These are phyloP conservation scores for Campylomormyrus numenius DNA, from an alignment of 2,113 vertebrate genomes.

Conservation along the genomic window DNA sequence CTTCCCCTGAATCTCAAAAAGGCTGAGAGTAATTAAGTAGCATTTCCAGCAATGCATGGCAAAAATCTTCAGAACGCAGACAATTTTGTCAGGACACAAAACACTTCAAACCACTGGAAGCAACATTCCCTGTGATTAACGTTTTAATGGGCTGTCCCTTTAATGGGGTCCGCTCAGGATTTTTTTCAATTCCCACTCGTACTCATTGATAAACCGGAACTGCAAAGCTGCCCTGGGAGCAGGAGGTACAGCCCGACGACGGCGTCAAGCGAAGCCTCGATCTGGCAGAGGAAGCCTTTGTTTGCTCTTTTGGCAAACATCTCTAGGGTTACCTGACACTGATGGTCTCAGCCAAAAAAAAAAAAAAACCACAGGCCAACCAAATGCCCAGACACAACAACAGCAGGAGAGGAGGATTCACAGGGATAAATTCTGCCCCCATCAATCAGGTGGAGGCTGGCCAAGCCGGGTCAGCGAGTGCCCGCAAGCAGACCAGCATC, in stretches of 20 bases:
- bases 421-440: constrained; percentile 62
- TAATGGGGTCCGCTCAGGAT: background rate
- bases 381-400: background rate
- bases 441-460: constrained; percentile 50
- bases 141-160: background rate
- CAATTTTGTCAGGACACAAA: background rate
- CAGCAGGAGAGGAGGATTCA: background rate
- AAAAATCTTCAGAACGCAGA: background rate
- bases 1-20: background rate
- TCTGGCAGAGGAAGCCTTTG: background rate
- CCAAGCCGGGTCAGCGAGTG: background rate
- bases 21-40: background rate
- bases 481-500: background rate
- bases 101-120: background rate
- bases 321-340: background rate
- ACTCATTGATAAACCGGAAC: background rate
- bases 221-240: background rate
- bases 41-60: background rate
- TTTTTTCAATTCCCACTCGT: background rate
- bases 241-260: background rate
- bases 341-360: background rate
- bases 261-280: background rate
- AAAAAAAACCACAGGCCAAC: background rate
- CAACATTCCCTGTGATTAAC: background rate
- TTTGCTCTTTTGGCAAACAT: background rate